Base-by-base conservation (phyloP, 2,113 vertebrate species). In the Hirundichthys speculiger region DNA sequence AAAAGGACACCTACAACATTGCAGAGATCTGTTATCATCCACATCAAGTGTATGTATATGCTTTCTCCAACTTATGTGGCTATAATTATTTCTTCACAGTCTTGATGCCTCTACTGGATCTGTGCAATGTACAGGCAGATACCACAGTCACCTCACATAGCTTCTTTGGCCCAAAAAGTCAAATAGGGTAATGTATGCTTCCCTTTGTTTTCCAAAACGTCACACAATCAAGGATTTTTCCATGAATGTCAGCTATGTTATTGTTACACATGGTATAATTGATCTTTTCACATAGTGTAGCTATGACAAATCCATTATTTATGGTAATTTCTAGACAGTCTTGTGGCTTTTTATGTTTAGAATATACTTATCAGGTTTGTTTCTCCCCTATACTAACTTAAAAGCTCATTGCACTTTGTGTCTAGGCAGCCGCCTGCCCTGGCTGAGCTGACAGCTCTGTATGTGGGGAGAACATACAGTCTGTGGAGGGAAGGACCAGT, bases 401-500 rank as follows among this genome's bases (percentile, higher is more conserved):
- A 24, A 57, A 16, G 1, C 14, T 25, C 19, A 25, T 19, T 10
- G 13, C 13, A 9, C 46, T 5, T 20, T 61, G 46, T 69, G 55
- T 78, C 0, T n/a, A 99, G 98, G 81, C 96, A 97, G 82, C 91
- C 93, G 0, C 92, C 94, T 0, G 96, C 96, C 18, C 85, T 99
- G 86, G 91, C 88, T 64, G 95, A 98, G 91, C 91, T 99, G 88
- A 93, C 93, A 0, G 85, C 91, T 40, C 92, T 99, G 24, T 99
- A 96, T 41, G 90, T 98, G n/a, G 96, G 95, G 52, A 93, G 98
- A 73, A 94, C 91, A 0, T 94, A 92, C 46, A 70, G 67, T 51
- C 86, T 99, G 55, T 99, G 97, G 98, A 97, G 95, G 83, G 96
- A 98, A 25, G 89, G 93, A 0, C 80, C 90, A 0, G 90, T 94